Evolutionary conservation across 2,888 invertebrate species (phyloP), one percentile per base, ranked within the genome.

Genomic region (Protodeltote pygarga): DNA sequence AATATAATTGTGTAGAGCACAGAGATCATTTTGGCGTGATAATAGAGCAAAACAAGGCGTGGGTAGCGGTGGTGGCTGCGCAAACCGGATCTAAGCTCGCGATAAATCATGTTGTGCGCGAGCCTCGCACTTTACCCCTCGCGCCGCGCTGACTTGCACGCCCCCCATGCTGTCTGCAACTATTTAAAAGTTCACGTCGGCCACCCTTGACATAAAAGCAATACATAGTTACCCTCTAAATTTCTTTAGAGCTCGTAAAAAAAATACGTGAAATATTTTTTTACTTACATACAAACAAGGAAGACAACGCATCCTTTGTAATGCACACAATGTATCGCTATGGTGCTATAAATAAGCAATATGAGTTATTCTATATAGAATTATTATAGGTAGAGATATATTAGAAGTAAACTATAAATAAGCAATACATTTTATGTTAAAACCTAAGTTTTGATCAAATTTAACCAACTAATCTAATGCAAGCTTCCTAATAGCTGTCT

Each of bases 81-180:
- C 80, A 73, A 89, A 87, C 90, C 90, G 90, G 90, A 91, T 91
- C 89, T 88, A 79, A 76, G 78, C 68, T 65, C 66, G 73, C 76
- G 84, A 90, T 89, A 90, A 88, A 89, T 89, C 81, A 86, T 81
- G 79, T 73, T 71, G 55, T 71, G 74, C 73, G 72, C 71, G 69
- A 80, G 76, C 71, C 73, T 72, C 75, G 60, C 51, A 57, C 53
- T 58, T 32, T 53, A 49, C 25, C 46, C 47, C 44, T 32, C 58
- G 51, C 25, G 44, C 47, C 44, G 41, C 58, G 21, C 63, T 62
- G 58, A 49, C 24, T 47, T 59, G 63, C 64, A 65, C 59, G 51
- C 54, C 55, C 48, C 48, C 65, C 52, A 44, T 46, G 29, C 58
- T 63, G 44, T 39, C 57, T 65, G 53, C 45, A 46, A 57, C 60